phyloP scores from a whole-genome alignment of 1,140 invertebrate species.

The Caenorhabditis tropicalis region DNA sequence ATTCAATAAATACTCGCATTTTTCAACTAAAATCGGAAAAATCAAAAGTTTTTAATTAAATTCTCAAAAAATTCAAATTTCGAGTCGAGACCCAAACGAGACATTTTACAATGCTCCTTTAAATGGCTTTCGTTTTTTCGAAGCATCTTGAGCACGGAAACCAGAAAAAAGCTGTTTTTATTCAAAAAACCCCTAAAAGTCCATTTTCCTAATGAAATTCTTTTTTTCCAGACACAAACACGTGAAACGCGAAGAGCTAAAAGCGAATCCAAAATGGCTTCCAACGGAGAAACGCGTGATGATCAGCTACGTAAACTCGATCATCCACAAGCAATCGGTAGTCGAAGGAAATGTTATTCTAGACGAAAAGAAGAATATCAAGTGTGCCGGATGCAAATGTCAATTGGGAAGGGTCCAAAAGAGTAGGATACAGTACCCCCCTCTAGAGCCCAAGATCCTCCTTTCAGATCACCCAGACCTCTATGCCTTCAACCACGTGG shows the following conservation, averaged over 20 bases:
- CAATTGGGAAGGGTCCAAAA: slow-evolving; percentile 30
- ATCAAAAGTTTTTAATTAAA: not conserved
- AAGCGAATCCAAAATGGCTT: slow-evolving; percentile 7
- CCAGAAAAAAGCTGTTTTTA: no score
- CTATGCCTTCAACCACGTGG: slow-evolving; percentile 16
- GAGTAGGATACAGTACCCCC: not conserved
- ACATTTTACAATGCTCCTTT: no score
- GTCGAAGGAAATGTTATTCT: not conserved
- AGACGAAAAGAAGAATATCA: slow-evolving; percentile 10
- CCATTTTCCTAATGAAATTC: not conserved
- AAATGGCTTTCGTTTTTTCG: no score
- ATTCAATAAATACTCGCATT: no score
- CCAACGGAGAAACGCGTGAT: not conserved
- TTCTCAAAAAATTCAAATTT: not conserved
- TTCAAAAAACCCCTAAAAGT: no score
- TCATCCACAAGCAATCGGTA: not conserved
- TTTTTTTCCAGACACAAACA: not conserved
- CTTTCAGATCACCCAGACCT: not conserved
- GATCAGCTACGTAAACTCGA: slow-evolving; percentile 16
- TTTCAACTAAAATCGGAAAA: not conserved
- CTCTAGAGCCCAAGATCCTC: no score
- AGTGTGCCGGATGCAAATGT: slow-evolving; percentile 24
- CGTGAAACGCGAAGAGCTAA: not conserved
- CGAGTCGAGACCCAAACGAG: no score
- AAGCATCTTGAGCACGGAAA: no score